Evolutionary conservation across 92 coral and sea anemone species (phyloP), one percentile per base, ranked within the genome.

Genomic region (Metridium senile): DNA sequence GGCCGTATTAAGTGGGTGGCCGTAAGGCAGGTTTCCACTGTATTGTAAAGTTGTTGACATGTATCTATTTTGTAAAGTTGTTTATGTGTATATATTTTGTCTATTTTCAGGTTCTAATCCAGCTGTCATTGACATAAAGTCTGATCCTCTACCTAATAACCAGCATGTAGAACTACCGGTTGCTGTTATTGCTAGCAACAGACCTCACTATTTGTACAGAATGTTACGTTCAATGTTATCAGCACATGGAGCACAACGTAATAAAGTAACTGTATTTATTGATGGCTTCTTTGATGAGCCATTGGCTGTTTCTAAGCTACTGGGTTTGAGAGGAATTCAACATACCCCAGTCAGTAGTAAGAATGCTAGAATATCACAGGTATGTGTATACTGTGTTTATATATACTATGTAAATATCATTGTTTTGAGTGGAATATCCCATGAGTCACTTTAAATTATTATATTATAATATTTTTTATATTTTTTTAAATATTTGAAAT

Each of bases 311-410:
- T 91, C 99, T 25, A 88, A 86, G 49, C 79, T 96, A 64, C 93
- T 96, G 68, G 91, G 94, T 22, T 25, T 96, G 58, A 87, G 92
- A 33, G 99, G 97, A 25, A 89, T 96, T 20, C 99, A 96, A 45
- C 99, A 96, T 62, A 93, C 94, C 2, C 99, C 99, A 1, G 85
- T 96, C 31, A 96, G 99, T 66, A 96, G 97, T 62, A 96, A 93
- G 71, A 96, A 96, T 89, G 99, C 99, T 72, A 87, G 99, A 76
- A 96, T 96, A 35, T 92, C 99, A 21, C 99, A 96, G 99, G 99
- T 93, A 75, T 1, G 27, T n/a, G n/a, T n/a, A n/a, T n/a, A n/a
- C n/a, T n/a, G n/a, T n/a, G n/a, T n/a, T n/a, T n/a, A n/a, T n/a
- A n/a, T n/a, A n/a, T n/a, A n/a, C n/a, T n/a, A n/a, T n/a, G n/a